Percentiles rank a stretch among this genome's conserved stretches.
phyloP scores from a whole-genome alignment of 2,888 invertebrate species.

The Alloplasta piceator region DNA sequence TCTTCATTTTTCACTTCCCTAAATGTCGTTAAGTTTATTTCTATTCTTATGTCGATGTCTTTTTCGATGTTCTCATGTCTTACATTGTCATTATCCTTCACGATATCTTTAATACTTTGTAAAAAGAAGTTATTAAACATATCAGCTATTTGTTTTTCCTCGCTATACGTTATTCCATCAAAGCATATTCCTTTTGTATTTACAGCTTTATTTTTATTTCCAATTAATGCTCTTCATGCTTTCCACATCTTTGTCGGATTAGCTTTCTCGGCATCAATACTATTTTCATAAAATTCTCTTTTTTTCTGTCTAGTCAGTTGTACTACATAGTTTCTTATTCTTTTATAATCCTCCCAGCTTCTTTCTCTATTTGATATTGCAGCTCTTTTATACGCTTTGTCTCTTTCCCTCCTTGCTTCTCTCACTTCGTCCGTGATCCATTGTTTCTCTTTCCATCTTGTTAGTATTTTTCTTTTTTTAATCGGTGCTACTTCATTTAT shows the following conservation, averaged over 20 bases:
- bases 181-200: slow-evolving; percentile 25
- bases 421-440: slow-evolving; percentile 29
- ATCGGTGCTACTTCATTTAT: slow-evolving; percentile 16
- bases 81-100: background rate
- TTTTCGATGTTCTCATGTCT: too few relatives aligned
- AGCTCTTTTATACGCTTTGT: too few relatives aligned
- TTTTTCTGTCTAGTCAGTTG: too few relatives aligned
- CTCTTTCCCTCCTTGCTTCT: too few relatives aligned
- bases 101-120: slow-evolving; percentile 25
- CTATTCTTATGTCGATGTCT: background rate
- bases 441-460: slow-evolving; percentile 42
- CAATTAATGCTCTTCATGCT: slow-evolving; percentile 40
- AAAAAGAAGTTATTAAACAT: slow-evolving; percentile 61
- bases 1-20: background rate
- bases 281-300: slow-evolving; percentile 25
- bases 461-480: slow-evolving; percentile 9
- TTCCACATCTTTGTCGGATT: slow-evolving; percentile 49
- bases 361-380: background rate
- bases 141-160: slow-evolving; percentile 55
- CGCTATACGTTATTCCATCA: background rate
- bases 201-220: slow-evolving; percentile 1
- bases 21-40: background rate
- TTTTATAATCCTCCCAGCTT: too few relatives aligned
- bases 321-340: too few relatives aligned
- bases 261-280: slow-evolving; percentile 20